Evolutionary conservation across 2,113 vertebrate genomes (phyloP), one percentile per base, ranked within the genome.

Genomic region (Emberiza fucata): DNA sequence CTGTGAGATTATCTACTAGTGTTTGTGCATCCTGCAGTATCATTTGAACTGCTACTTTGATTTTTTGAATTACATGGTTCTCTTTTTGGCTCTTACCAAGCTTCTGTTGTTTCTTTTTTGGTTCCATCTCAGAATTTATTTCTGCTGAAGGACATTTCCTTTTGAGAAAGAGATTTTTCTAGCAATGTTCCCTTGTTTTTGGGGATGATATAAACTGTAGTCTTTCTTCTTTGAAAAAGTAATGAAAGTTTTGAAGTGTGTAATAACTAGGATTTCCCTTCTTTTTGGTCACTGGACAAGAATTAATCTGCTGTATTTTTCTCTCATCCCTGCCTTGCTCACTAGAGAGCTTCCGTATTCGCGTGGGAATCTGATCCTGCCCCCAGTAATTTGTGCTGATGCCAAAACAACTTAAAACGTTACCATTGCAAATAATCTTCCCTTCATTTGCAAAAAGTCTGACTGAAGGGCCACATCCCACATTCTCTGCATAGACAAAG

Each of bases 281-380:
- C 60, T 78, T 95, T 97, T 94, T 96, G 85, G 82, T 96, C 87
- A 96, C 94, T 96, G 96, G 91, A 96, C 88, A 86, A 96, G 82
- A 97, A 90, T 86, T 94, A 90, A 90, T 95, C 93, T 95, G 93
- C 94, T 97, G 94, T 97, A 97, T 96, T 96, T 42, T 90, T 95
- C 71, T 97, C 65, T 92, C 85, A 95, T 85, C 82, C 88, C 84
- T 89, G 88, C 91, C 95, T 95, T 96, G 95, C 97, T 97, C 88
- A 0, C 83, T 93, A 42, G 91, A 91, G 96, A 96, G 96, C 86
- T 97, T 97, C 89, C 91, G 44, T 93, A 81, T 79, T 94, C 94
- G 54, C 88, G n/a, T 92, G 93, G 91, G 94, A 95, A 90, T 92
- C 87, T 70, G 77, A 95, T 96, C 79, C 88, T 95, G 71, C 91